Evolutionary conservation across 37 sponge, comb jelly and placozoan genomes (phyloP).

Genomic region (Axinella damicornis): DNA sequence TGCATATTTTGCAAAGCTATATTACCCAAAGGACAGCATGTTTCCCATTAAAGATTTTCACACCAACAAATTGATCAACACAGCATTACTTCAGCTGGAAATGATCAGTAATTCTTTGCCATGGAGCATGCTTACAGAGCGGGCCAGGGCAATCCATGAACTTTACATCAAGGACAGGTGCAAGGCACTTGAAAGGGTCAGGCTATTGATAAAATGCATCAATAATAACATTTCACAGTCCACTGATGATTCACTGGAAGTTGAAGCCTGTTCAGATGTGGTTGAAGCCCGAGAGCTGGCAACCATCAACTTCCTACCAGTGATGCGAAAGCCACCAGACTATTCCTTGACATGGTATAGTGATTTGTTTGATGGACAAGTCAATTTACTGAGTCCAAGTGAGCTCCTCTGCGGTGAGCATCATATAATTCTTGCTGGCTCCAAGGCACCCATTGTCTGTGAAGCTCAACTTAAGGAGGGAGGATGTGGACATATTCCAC

Average conservation of each 20-base stretch:
- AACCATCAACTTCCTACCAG: slow-evolving; percentile 49
- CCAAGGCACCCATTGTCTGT: slow-evolving; percentile 19
- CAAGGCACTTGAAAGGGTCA: slow-evolving; percentile 25
- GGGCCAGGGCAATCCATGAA: slow-evolving; percentile 32
- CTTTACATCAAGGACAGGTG: background rate
- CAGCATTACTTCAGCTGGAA: slow-evolving; percentile 35
- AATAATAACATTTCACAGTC: background rate
- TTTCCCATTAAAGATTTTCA: slow-evolving; percentile 51
- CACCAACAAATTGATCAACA: background rate
- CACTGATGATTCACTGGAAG: background rate
- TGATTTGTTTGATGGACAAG: background rate
- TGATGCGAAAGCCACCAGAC: slow-evolving; percentile 12
- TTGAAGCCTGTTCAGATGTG: background rate
- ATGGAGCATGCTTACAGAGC: slow-evolving; percentile 44
- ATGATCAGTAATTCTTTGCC: slow-evolving; percentile 22
- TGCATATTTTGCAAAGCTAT: slow-evolving; percentile 27
- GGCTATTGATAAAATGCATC: slow-evolving; percentile 13
- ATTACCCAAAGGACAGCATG: slow-evolving; percentile 39
- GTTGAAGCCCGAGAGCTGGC: background rate
- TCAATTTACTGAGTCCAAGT: slow-evolving; percentile 3
- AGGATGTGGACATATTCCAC: slow-evolving; percentile 19
- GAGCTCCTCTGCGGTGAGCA: slow-evolving; percentile 10
- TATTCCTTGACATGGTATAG: slow-evolving; percentile 49
- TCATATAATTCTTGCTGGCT: slow-evolving; percentile 17
- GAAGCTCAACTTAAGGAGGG: background rate